These are phyloP conservation scores for Molossus molossus DNA, from an alignment of 2,797 vertebrate genomes.

Conservation along the genomic window DNA sequence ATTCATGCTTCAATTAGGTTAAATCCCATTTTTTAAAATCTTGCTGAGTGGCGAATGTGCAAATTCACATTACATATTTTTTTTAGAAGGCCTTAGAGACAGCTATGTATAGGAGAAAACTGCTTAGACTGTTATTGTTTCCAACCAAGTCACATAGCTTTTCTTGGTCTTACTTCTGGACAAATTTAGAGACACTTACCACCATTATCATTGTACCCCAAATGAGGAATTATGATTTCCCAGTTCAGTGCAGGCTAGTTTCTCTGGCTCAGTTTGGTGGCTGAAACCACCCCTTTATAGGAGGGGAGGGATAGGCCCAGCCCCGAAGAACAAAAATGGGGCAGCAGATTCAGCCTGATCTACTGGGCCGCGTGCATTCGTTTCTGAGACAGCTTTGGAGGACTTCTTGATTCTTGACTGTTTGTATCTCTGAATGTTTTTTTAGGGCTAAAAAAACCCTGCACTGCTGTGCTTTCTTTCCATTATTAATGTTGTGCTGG, in stretches of 20 bases:
- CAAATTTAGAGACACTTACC: conserved; percentile 53
- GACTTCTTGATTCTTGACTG: neutral
- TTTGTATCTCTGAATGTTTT: conserved; percentile 13
- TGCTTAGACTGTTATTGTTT: neutral
- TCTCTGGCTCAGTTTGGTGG: neutral
- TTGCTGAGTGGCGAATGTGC: neutral
- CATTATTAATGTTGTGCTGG: conserved; percentile 53
- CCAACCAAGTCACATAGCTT: neutral
- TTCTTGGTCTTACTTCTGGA: neutral
- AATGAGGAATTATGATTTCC: conserved; percentile 14
- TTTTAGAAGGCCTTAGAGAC: neutral
- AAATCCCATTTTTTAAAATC: conserved; percentile 3
- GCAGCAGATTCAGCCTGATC: neutral
- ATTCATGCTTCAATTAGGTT: conserved; percentile 25
- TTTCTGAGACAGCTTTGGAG: neutral
- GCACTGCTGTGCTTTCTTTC: conserved; percentile 23
- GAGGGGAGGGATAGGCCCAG: neutral
- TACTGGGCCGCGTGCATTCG: neutral
- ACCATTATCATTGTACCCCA: neutral
- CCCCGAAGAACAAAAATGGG: neutral
- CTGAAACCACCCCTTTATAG: neutral
- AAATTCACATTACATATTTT: conserved; percentile 46
- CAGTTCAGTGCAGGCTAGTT: neutral
- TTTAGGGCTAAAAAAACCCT: neutral
- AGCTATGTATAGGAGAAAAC: conserved; percentile 15